A percentile compares a stretch with the other conserved stretches of the same genome.
phyloP scores from a whole-genome alignment of 2,888 invertebrate species.

The Amphipyra tragopoginis region DNA sequence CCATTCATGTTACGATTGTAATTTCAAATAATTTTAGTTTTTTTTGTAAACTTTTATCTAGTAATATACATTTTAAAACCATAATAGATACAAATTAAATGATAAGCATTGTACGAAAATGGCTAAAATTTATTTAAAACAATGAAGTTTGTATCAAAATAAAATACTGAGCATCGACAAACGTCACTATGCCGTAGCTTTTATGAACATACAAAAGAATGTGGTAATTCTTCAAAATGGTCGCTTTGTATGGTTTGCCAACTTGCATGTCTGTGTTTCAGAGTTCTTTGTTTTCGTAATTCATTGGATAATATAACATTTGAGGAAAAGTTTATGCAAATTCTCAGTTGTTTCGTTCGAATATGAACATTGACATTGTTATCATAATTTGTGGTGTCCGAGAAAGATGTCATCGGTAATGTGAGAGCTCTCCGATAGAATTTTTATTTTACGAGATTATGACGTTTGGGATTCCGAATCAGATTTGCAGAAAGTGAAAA shows the following conservation, averaged over 20 bases:
- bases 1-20: no score
- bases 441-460: constrained; percentile 84
- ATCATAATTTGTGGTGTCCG: constrained; percentile 72
- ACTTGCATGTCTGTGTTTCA: constrained; percentile 90
- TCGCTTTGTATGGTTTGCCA: constrained; percentile 92
- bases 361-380: constrained; percentile 65
- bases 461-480: constrained; percentile 79
- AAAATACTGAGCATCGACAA: constrained; percentile 61
- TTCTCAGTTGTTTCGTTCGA: constrained; percentile 64
- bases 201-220: constrained; percentile 90
- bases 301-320: constrained; percentile 69
- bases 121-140: not conserved
- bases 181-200: constrained; percentile 75
- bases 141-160: constrained; percentile 24
- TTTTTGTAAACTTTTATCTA: no score
- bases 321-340: constrained; percentile 67
- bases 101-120: no score
- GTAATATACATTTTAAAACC: no score
- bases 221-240: constrained; percentile 94
- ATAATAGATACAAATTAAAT: no score
- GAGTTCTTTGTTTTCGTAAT: constrained; percentile 88
- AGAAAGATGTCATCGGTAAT: constrained; percentile 89
- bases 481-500: constrained; percentile 76
- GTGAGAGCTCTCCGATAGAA: constrained; percentile 86
- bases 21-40: no score